Base-by-base conservation (phyloP, 2,888 invertebrate genomes). In the Agonopterix subpropinquella region DNA sequence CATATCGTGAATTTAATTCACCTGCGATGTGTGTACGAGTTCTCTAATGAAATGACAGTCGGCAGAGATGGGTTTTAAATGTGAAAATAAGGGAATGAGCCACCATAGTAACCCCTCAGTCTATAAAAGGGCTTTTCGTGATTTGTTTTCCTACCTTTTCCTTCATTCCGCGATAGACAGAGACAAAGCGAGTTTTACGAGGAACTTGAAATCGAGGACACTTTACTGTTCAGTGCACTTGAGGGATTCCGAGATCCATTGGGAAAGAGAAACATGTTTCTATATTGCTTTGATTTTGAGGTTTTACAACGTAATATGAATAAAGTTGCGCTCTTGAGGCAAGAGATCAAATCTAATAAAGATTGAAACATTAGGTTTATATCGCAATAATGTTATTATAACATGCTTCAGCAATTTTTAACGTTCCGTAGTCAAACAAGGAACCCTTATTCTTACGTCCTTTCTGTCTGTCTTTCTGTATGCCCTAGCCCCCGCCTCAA, bases 171-270 rank as follows among this genome's bases (percentile, higher is more conserved):
- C 44, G 48, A 44, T 44, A 49, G 62, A 61, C 55, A 58, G 61
- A 64, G 65, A 71, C 65, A 65, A 66, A 59, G 53, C 52, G 57
- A 67, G 57, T 67, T 76, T 71, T 71, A 70, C 65, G 71, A 71
- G 67, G 63, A 64, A 63, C 60, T 67, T 65, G 59, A 69, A 72
- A 68, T 68, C 68, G 68, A 71, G 69, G 73, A 68, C 69, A 72
- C 73, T 77, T 73, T 69, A 69, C 67, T 70, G 68, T 64, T 70
- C 67, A 74, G 66, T 67, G 68, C 68, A 68, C 76, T 73, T 72
- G 51, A 57, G 73, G 67, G 75, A 64, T 57, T 64, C 56, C 54
- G 56, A 50, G 59, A 61, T 66, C 65, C 64, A 60, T 56, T 41
- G 57, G 61, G 62, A 61, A 57, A 56, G 60, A 50, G 49, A 52